Percentiles rank a stretch among this genome's conserved stretches.
Conservation (phyloP, 2,888 invertebrate species). For the Gastracanthus pulcherrimus region DNA sequence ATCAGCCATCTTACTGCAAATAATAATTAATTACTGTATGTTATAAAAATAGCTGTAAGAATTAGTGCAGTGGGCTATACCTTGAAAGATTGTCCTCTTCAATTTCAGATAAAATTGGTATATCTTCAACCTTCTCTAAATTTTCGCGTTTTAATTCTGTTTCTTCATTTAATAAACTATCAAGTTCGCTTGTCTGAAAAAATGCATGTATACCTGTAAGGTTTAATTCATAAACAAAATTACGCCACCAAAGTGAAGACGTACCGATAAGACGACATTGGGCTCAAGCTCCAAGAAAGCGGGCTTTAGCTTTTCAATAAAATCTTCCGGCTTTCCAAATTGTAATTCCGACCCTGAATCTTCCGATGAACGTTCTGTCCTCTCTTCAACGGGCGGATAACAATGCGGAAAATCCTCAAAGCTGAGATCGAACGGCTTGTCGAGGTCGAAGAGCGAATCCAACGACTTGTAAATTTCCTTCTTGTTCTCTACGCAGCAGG, state of each 20-base stretch:
- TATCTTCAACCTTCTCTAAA: not conserved
- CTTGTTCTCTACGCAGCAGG: not conserved
- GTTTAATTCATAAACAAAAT: not conserved
- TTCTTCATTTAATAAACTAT: not conserved
- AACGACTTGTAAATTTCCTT: slow-evolving; percentile 66
- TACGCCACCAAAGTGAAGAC: not conserved
- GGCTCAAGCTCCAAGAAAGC: not conserved
- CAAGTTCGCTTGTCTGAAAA: not conserved
- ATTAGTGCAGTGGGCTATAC: not conserved
- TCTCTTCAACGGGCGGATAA: not conserved
- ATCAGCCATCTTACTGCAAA: not conserved
- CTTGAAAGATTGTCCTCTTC: slow-evolving; percentile 15
- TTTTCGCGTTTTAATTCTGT: not conserved
- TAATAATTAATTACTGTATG: no score
- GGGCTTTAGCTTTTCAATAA: slow-evolving; percentile 21
- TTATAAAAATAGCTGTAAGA: no score
- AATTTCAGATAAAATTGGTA: not conserved
- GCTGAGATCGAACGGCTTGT: slow-evolving; percentile 59
- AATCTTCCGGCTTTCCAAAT: not conserved
- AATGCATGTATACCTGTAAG: not conserved
- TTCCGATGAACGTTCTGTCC: not conserved
- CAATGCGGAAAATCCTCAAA: not conserved
- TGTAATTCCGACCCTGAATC: not conserved
- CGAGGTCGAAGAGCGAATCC: slow-evolving; percentile 70
- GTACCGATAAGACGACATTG: not conserved